A percentile compares a stretch with the other conserved stretches of the same genome.
These are phyloP conservation scores for Tubulanus polymorphus DNA, from an alignment of 2,888 invertebrate species.

Conservation along the genomic window DNA sequence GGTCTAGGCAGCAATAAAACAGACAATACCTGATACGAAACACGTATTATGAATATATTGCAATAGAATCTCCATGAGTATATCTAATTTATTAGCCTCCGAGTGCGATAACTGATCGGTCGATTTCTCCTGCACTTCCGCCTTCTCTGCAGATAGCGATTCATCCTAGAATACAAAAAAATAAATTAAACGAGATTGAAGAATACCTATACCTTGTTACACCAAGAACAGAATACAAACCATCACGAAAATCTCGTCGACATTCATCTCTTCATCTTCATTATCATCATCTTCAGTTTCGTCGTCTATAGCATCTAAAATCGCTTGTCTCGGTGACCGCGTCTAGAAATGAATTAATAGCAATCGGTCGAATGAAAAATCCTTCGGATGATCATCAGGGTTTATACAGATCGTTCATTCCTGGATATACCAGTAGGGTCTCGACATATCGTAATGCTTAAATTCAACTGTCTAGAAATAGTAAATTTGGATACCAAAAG, in stretches of 20 bases:
- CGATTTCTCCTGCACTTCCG: constrained; percentile 24
- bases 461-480: too few species aligned
- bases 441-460: too few species aligned
- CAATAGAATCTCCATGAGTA: constrained; percentile 71
- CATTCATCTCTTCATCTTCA: constrained; percentile 23
- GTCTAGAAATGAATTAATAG: constrained; percentile 66
- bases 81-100: constrained; percentile 68
- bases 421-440: too few species aligned
- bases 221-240: neutral
- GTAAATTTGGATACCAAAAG: too few species aligned
- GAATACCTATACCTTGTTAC: neutral
- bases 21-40: neutral
- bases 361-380: too few species aligned
- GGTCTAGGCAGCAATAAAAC: neutral
- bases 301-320: constrained; percentile 54
- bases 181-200: neutral
- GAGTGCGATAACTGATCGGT: constrained; percentile 61
- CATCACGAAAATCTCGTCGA: constrained; percentile 1
- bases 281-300: constrained; percentile 49
- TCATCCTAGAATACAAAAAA: constrained; percentile 14
- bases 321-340: constrained; percentile 61
- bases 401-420: too few species aligned
- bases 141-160: constrained; percentile 26
- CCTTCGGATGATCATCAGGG: too few species aligned
- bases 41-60: constrained; percentile 59